phyloP scores from a whole-genome alignment of 1,140 invertebrate genomes.

The Saccostrea echinata region DNA sequence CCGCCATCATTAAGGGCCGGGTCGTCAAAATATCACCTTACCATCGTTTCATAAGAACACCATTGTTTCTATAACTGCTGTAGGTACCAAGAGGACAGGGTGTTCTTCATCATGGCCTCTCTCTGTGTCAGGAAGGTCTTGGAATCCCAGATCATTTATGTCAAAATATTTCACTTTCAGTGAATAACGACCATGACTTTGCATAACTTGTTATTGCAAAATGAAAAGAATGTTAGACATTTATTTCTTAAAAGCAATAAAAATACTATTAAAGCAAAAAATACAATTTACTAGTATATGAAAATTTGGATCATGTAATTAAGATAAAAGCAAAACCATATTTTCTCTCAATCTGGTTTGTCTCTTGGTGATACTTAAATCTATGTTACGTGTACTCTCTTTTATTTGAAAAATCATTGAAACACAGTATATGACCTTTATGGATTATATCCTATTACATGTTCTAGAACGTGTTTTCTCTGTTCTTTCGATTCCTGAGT shows the following conservation, averaged over 20 bases:
- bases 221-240: conserved; percentile 31
- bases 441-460: too few species aligned
- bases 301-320: too few species aligned
- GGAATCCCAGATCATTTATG: background rate
- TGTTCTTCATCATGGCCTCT: background rate
- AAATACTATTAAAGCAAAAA: background rate
- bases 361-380: too few species aligned
- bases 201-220: background rate
- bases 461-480: background rate
- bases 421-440: too few species aligned
- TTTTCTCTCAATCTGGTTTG: too few species aligned
- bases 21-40: conserved; percentile 1
- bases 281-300: too few species aligned
- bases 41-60: background rate
- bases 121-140: background rate
- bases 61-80: background rate
- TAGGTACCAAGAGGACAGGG: background rate
- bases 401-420: too few species aligned
- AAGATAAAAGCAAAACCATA: too few species aligned
- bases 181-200: conserved; percentile 22
- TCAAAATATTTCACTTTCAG: background rate
- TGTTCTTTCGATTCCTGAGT: background rate
- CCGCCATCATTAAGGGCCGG: background rate
- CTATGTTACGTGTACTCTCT: too few species aligned
- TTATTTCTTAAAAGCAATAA: conserved; percentile 9